Evolutionary conservation across 2,113 vertebrate genomes (phyloP), one percentile per base, ranked within the genome.

Genomic region (Notothenia rossii): DNA sequence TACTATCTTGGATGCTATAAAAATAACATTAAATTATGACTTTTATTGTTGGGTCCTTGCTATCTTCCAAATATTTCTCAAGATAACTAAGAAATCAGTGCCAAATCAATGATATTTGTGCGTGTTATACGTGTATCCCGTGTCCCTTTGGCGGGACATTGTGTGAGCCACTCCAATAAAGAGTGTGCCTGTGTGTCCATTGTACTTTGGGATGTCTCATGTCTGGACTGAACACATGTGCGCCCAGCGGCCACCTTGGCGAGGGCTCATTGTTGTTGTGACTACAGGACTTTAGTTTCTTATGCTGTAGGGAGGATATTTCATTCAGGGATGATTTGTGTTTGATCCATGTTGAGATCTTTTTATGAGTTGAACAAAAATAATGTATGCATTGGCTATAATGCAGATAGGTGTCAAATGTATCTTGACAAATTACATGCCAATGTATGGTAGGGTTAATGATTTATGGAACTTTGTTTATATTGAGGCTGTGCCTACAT

Each of bases 171-270:
- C 56, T 60, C 46, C 22, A 54, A 15, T 36, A 74, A 73, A 36
- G 46, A 48, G 49, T 49, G 71, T 75, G 58, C 70, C 20, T 58
- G 55, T 61, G 53, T 53, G 55, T 49, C 72, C 83, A 69, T 86
- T 86, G 67, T 86, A 56, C 58, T 81, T 51, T 45, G 46, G 56
- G 65, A 75, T 72, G 82, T 86, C 80, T 90, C 72, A n/a, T 45
- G 84, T 87, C 86, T 83, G 84, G 86, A 79, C 65, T 81, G 79
- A 86, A 81, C 86, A 82, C 87, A 65, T 87, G 84, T 76, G 81
- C 53, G 43, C 78, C 70, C 55, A 22, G 36, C 17, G 65, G 79
- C 79, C 77, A 82, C 83, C 58, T 55, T 62, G 72, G 29, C 17
- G 72, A 73, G 9, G 64, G 51, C 50, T 15, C 75, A 17, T 6